A percentile compares a stretch with the other conserved stretches of the same genome.
Conservation (phyloP, 2,113 vertebrate species). For the Rhombomys opimus region DNA sequence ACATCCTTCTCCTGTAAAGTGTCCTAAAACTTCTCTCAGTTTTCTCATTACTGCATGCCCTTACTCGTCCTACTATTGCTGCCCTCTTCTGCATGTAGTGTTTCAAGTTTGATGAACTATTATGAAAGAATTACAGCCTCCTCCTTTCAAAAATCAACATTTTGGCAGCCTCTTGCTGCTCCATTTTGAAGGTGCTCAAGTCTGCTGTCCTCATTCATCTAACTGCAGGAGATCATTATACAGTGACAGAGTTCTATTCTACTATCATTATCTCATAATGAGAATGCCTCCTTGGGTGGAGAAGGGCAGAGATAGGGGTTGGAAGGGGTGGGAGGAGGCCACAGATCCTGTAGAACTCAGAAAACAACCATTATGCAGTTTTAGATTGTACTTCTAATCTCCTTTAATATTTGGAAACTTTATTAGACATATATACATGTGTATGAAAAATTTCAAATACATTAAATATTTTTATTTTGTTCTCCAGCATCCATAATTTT, state of each 20-base stretch:
- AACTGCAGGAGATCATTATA: constrained; percentile 88
- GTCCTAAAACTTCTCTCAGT: neutral
- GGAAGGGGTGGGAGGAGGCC: neutral
- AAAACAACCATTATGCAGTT: neutral
- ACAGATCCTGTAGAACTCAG: neutral
- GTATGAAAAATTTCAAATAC: constrained; percentile 14
- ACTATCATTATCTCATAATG: constrained; percentile 86
- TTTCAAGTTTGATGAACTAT: constrained; percentile 63
- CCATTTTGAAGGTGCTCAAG: constrained; percentile 84
- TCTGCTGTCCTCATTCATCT: constrained; percentile 87
- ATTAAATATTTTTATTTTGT: constrained; percentile 13
- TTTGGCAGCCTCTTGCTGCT: constrained; percentile 86
- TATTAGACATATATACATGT: neutral
- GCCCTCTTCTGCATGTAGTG: neutral
- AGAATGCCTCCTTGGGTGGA: constrained; percentile 80
- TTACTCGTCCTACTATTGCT: neutral
- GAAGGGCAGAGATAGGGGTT: neutral
- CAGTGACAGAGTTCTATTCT: constrained; percentile 85
- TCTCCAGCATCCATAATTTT: neutral
- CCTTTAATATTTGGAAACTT: neutral
- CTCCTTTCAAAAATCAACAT: constrained; percentile 84
- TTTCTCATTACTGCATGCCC: neutral
- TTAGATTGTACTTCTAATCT: neutral
- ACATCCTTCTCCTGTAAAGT: neutral
- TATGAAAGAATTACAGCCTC: constrained; percentile 80